phyloP scores from a whole-genome alignment of 2,888 invertebrate species.

The Mantis religiosa region DNA sequence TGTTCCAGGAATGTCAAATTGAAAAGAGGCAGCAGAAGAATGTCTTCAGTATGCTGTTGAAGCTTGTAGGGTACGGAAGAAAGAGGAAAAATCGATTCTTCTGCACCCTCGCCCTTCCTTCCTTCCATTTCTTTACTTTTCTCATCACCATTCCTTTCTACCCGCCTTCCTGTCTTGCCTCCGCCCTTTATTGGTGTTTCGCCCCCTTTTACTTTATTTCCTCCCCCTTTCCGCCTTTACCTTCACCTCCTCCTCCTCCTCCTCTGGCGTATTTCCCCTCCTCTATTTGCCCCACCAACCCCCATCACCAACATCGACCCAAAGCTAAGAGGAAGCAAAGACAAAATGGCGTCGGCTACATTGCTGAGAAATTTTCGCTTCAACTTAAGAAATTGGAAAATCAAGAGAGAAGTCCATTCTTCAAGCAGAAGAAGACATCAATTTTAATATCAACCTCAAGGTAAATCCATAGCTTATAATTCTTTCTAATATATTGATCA shows the following conservation, averaged over 20 bases:
- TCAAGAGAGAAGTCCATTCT: background rate
- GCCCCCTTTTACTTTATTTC: background rate
- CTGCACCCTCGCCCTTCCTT: background rate
- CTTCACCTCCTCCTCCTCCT: background rate
- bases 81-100: constrained; percentile 1
- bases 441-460: background rate
- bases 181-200: background rate
- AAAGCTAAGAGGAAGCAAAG: constrained; percentile 8
- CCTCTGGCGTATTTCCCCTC: background rate
- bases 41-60: background rate
- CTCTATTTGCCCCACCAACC: background rate
- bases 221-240: background rate
- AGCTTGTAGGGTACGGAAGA: background rate
- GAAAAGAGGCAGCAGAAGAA: background rate
- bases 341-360: constrained; percentile 10
- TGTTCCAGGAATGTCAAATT: background rate
- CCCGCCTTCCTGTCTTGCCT: constrained; percentile 1
- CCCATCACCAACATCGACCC: constrained; percentile 4
- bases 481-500: background rate
- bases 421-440: background rate
- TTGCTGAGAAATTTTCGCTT: background rate
- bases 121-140: background rate
- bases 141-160: constrained; percentile 1
- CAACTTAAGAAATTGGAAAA: background rate
- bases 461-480: background rate